phyloP scores from a whole-genome alignment of 2,888 invertebrate genomes.

The Torymus tubicola region DNA sequence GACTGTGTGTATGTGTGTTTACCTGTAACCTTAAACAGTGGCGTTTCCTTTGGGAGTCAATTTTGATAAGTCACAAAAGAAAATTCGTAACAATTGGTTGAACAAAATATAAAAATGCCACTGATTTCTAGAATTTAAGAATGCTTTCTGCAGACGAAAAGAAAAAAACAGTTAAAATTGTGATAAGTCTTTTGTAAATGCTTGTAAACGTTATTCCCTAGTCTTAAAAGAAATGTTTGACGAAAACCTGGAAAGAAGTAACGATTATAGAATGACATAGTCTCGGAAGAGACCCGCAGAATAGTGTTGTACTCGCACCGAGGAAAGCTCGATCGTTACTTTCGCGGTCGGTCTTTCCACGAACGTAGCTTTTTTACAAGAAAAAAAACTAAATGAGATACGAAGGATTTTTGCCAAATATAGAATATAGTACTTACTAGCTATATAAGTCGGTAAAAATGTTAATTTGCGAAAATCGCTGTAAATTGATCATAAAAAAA shows the following conservation, averaged over 20 bases:
- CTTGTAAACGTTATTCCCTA: constrained; percentile 73
- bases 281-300: constrained; percentile 38
- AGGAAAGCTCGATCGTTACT: constrained; percentile 65
- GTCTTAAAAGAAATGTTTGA: constrained; percentile 64
- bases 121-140: constrained; percentile 44
- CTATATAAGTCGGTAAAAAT: constrained; percentile 61
- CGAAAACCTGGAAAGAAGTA: constrained; percentile 64
- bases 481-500: constrained; percentile 48
- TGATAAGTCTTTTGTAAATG: constrained; percentile 77
- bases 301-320: constrained; percentile 66
- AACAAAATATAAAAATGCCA: constrained; percentile 25
- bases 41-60: constrained; percentile 45
- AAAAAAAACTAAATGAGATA: constrained; percentile 64
- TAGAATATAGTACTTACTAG: constrained; percentile 75
- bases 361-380: constrained; percentile 75
- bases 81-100: constrained; percentile 24
- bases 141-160: constrained; percentile 55
- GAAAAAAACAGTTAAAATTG: constrained; percentile 70
- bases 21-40: constrained; percentile 54
- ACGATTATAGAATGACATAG: constrained; percentile 24
- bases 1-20: constrained; percentile 54
- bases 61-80: constrained; percentile 35
- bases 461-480: constrained; percentile 49
- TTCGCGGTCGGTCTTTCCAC: constrained; percentile 48
- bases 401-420: constrained; percentile 73